A percentile compares a stretch with the other conserved stretches of the same genome.
These are phyloP conservation scores for Macaca nemestrina DNA, from an alignment of 2,113 vertebrate genomes.

Conservation along the genomic window DNA sequence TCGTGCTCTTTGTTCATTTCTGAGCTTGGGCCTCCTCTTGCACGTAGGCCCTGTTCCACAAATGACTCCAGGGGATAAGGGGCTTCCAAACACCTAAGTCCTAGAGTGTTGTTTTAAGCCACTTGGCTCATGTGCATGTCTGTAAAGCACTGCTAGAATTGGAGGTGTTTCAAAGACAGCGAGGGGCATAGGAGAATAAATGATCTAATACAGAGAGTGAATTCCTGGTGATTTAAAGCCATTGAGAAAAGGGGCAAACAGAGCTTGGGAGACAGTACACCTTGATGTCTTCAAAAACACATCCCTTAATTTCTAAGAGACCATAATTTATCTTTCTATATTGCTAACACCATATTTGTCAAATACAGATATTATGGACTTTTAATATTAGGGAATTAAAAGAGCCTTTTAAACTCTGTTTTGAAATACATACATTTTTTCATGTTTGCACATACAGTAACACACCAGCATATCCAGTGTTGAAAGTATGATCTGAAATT, in stretches of 20 bases:
- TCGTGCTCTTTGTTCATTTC: not conserved
- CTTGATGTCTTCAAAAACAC: not conserved
- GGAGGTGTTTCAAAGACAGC: constrained; percentile 31
- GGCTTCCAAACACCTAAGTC: not conserved
- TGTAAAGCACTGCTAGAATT: not conserved
- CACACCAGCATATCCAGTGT: not conserved
- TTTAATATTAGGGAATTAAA: not conserved
- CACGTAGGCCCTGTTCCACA: not conserved
- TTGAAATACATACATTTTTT: not conserved
- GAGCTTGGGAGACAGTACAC: not conserved
- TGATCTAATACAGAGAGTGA: not conserved
- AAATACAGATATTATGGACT: not conserved
- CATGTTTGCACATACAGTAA: not conserved
- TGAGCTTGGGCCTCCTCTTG: not conserved
- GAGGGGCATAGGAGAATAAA: not conserved
- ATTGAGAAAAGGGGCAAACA: not conserved
- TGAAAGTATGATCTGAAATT: not conserved
- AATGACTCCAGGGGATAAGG: not conserved
- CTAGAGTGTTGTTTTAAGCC: not conserved
- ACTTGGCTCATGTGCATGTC: not conserved
- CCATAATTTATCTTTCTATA: not conserved
- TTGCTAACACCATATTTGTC: not conserved
- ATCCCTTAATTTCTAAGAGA: not conserved
- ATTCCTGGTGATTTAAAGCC: not conserved
- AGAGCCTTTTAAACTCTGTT: not conserved